Conservation (phyloP, 2,797 vertebrate genomes). For the Gephyroberyx darwinii region DNA sequence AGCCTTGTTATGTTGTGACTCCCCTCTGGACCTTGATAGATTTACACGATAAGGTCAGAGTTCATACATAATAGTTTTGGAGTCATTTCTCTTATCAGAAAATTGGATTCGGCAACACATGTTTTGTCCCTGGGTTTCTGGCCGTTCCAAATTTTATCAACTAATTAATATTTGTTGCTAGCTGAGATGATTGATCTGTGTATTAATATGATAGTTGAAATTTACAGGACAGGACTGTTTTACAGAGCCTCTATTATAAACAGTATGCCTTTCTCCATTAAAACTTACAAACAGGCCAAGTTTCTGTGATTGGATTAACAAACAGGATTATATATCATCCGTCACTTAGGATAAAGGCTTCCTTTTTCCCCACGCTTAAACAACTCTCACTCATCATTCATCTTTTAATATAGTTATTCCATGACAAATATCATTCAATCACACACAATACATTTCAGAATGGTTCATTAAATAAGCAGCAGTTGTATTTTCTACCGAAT, state of each 20-base stretch:
- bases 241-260: neutral
- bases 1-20: neutral
- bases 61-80: constrained; percentile 20
- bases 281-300: neutral
- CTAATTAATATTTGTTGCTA: neutral
- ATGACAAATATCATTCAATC: neutral
- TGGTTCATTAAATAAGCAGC: constrained; percentile 3
- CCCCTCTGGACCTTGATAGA: constrained; percentile 27
- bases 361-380: neutral
- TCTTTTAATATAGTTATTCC: neutral
- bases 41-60: constrained; percentile 50
- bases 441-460: neutral
- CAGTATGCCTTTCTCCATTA: neutral
- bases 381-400: neutral
- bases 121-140: constrained; percentile 19
- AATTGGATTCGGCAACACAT: constrained; percentile 19
- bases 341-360: neutral
- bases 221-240: neutral
- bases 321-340: neutral
- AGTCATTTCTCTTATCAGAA: constrained; percentile 24
- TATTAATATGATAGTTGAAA: neutral
- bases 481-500: neutral
- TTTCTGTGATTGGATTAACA: neutral
- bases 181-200: neutral
- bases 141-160: neutral